A percentile compares a stretch with the other conserved stretches of the same genome.
Evolutionary conservation across 2,113 vertebrate genomes (phyloP).

Genomic region (Rhinoptilus africanus): DNA sequence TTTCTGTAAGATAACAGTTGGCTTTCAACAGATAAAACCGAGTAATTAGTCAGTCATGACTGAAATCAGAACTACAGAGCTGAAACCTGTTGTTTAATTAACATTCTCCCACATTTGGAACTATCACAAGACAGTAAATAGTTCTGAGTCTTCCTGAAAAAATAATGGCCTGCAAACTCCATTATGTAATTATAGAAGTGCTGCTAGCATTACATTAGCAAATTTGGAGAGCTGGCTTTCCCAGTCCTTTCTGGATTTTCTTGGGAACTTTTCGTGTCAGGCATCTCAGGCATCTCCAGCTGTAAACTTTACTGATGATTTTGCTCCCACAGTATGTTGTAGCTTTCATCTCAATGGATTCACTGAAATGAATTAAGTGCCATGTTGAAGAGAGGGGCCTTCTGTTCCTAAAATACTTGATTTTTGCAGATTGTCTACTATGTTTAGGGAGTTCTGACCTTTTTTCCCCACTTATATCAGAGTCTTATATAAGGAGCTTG

Average conservation of each 20-base stretch:
- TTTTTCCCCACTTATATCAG: not conserved
- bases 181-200: not conserved
- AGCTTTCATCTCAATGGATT: not conserved
- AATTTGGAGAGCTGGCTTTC: not conserved
- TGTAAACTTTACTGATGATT: not conserved
- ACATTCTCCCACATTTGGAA: not conserved
- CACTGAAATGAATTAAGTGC: not conserved
- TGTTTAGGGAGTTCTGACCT: not conserved
- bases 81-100: constrained; percentile 17
- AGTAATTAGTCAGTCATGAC: not conserved
- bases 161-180: not conserved
- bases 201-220: not conserved
- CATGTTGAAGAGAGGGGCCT: not conserved
- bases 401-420: not conserved
- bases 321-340: not conserved
- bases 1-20: constrained; percentile 25
- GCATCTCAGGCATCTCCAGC: not conserved
- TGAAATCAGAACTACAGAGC: not conserved
- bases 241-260: not conserved
- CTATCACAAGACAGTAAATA: not conserved
- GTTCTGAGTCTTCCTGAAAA: not conserved
- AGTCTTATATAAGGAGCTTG: not conserved
- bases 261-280: not conserved
- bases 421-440: not conserved
- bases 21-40: not conserved